Evolutionary conservation across 2,797 vertebrate species (phyloP), one percentile per base, ranked within the genome.

Genomic region (Enteromius treurensis): DNA sequence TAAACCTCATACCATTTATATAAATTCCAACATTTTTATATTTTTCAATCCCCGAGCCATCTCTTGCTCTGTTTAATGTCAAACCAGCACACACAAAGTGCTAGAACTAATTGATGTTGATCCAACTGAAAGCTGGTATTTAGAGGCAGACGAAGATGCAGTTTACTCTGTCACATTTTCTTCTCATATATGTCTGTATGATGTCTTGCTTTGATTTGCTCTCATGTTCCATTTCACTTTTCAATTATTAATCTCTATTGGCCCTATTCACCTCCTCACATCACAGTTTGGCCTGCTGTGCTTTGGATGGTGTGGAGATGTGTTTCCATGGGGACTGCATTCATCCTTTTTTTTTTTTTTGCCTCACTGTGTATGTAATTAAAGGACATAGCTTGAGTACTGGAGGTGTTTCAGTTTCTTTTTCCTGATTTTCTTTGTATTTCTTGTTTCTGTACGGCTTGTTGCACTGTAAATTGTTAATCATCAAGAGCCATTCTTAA

Each of bases 281-380:
- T 77, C 47, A 60, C 32, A 47, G 74, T 77, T 83, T 70, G 37
- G 17, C 64, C 51, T 21, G 3, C 60, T 47, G 65, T 60, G 40
- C 51, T 70, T 21, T 45, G 49, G 49, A 29, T 26, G 65, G 45
- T 29, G 77, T 83, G 60, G 19, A 0, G 17, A 77, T 77, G 34
- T 23, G 81, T 83, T 83, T 69, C 65, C 81, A 83, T 77, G 81
- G 74, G 34, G 26, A 83, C 81, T 53, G 8, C 65, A 60, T 77
- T 14, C 65, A 60, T 40, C 74, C 4, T n/a, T 42, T 34, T 60
- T 34, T 9, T n/a, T 26, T 77, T 21, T 34, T 21, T 58, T 4
- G n/a, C 64, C 49, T 77, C 49, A 47, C 49, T 45, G 49, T 34
- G 23, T 37, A 23, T 17, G 19, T 77, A 70, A 77, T 77, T 60